Base-by-base conservation (phyloP, 2,113 vertebrate species). In the Dasyurus viverrinus region DNA sequence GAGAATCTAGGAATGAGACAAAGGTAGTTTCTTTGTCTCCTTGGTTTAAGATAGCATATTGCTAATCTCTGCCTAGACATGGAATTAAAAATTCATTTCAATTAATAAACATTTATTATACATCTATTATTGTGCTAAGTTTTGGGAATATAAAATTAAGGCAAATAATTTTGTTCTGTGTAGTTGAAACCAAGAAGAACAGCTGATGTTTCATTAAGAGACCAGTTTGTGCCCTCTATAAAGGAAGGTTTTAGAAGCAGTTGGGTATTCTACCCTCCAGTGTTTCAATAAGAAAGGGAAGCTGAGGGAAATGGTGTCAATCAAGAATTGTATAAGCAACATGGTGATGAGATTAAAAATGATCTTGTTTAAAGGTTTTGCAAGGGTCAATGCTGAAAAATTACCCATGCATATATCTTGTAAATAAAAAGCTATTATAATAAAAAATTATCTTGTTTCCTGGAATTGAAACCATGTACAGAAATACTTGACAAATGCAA, bases 21-120 rank as follows among this genome's bases (percentile, higher is more conserved):
- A 46, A 27, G 55, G 53, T 23, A 89, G 84, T 25, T 27, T 90
- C 52, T 89, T 47, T 42, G 26, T 95, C 46, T 52, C 52, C 54
- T 76, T 91, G 9, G 84, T 90, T 50, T 26, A 93, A 95, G 55
- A 94, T 53, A 25, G n/a, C 23, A 1, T 84, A 30, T 90, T 42
- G 3, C 90, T 48, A 26, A 22, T 54, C 30, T 47, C 92, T 90
- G 92, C 90, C 30, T 48, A n/a, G 53, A 94, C 14, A 11, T 1
- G n/a, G 89, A 89, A 54, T 48, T 47, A 89, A 94, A 30, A 92
- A 93, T 95, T 89, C 22, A 25, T 16, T 76, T 76, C 68, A 76
- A 7, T 76, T 76, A 42, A 42, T 76, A 42, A 42, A 84, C n/a
- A 84, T 84, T 84, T 22, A 42, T 84, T 23, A 42, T 8, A 19